phyloP scores from a whole-genome alignment of 2,113 vertebrate species.

The Gadus macrocephalus region DNA sequence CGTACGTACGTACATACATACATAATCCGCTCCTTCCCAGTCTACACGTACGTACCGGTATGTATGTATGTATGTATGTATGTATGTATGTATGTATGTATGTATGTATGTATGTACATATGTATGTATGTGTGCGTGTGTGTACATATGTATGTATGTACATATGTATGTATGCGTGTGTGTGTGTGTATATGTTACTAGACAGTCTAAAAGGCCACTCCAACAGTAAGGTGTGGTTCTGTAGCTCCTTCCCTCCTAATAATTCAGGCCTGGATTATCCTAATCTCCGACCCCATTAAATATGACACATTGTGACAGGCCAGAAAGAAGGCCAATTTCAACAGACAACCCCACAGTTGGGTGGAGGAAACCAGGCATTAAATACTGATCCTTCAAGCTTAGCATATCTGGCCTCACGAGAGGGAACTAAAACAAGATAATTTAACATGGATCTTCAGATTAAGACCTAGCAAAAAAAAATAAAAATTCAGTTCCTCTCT shows the following conservation, averaged over 20 bases:
- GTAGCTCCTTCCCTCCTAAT: background rate
- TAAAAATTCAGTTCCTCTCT: no score
- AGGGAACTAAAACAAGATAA: no score
- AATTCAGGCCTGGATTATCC: background rate
- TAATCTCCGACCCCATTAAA: constrained; percentile 9
- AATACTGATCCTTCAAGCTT: background rate
- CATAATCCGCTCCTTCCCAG: no score
- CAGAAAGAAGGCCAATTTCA: background rate
- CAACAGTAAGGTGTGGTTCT: background rate
- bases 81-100: no score
- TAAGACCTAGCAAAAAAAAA: no score
- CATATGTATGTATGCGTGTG: background rate
- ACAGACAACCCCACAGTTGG: background rate
- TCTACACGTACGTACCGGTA: no score
- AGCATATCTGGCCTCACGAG: background rate
- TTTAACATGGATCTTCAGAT: no score
- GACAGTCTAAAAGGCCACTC: no score
- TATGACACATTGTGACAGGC: constrained; percentile 11
- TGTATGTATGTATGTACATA: no score
- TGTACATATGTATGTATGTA: background rate
- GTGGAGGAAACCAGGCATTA: constrained; percentile 8
- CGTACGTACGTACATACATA: no score
- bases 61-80: no score
- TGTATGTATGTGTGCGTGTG: no score
- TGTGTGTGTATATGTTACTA: background rate